A percentile compares a stretch with the other conserved stretches of the same genome.
phyloP scores from a whole-genome alignment of 1,140 invertebrate species.

The Bilobella aurantiaca region DNA sequence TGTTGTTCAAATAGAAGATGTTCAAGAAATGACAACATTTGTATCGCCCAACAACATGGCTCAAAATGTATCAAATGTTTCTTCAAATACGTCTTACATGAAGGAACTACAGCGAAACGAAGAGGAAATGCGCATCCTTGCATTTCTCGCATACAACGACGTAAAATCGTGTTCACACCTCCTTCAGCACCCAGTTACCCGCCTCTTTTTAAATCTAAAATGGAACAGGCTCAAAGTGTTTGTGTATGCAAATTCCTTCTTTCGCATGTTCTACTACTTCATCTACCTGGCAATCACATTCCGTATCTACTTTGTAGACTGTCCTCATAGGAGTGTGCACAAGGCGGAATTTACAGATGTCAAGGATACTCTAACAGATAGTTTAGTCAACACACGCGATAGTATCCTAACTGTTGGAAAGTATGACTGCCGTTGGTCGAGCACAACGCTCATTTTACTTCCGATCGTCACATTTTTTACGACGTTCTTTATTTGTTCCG shows the following conservation, averaged over 20 bases:
- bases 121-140: not conserved
- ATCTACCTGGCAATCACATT: not conserved
- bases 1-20: no score
- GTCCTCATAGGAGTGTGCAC: not conserved
- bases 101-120: not conserved
- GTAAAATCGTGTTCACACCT: not conserved
- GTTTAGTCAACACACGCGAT: not conserved
- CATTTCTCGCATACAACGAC: not conserved
- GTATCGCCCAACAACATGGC: not conserved
- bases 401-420: slow-evolving; percentile 1
- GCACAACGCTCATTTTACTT: no score
- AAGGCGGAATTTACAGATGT: not conserved
- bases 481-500: no score
- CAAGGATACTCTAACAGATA: not conserved
- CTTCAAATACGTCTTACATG: not conserved
- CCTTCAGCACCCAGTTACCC: not conserved
- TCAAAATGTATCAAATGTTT: not conserved
- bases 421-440: no score
- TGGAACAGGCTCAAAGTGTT: not conserved
- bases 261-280: not conserved
- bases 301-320: slow-evolving; percentile 1
- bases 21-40: not conserved
- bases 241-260: not conserved
- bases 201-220: not conserved
- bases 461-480: no score